Conservation (phyloP, 2,888 invertebrate genomes). For the Colletes collaris region DNA sequence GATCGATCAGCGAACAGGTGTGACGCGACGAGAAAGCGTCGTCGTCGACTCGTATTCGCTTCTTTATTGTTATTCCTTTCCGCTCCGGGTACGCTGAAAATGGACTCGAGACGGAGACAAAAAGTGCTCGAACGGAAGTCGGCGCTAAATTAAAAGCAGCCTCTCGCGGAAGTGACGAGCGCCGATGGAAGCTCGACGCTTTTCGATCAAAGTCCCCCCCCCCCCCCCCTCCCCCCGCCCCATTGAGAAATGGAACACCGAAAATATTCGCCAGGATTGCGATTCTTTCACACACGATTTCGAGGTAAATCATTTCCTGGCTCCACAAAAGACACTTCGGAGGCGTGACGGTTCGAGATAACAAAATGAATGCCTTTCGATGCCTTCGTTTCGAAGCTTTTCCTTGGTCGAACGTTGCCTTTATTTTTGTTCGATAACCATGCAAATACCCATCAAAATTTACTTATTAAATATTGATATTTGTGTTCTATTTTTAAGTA, state of each 20-base stretch:
- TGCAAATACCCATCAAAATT: neutral
- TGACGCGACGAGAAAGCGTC: slow-evolving; percentile 21
- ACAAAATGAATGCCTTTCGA: neutral
- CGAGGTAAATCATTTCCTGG: slow-evolving; percentile 14
- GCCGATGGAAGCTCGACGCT: slow-evolving; percentile 1
- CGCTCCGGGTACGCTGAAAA: slow-evolving; percentile 16
- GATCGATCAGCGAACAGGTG: slow-evolving; percentile 33
- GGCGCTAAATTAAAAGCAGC: slow-evolving; percentile 29
- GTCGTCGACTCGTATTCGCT: neutral
- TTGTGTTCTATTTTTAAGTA: too few relatives aligned
- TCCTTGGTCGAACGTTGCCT: too few relatives aligned
- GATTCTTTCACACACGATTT: slow-evolving; percentile 1
- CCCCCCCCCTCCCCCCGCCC: neutral
- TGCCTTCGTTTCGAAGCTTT: neutral
- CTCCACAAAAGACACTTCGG: neutral
- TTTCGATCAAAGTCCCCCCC: neutral
- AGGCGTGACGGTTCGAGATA: neutral
- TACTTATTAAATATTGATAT: too few relatives aligned
- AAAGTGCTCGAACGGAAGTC: neutral
- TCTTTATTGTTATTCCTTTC: slow-evolving; percentile 21
- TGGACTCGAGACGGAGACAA: slow-evolving; percentile 15
- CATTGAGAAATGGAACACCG: slow-evolving; percentile 5
- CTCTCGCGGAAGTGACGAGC: neutral
- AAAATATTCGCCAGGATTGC: slow-evolving; percentile 13
- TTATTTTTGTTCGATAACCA: neutral